phyloP scores from a whole-genome alignment of 2,888 invertebrate species.

The Synanthedon tipuliformis region DNA sequence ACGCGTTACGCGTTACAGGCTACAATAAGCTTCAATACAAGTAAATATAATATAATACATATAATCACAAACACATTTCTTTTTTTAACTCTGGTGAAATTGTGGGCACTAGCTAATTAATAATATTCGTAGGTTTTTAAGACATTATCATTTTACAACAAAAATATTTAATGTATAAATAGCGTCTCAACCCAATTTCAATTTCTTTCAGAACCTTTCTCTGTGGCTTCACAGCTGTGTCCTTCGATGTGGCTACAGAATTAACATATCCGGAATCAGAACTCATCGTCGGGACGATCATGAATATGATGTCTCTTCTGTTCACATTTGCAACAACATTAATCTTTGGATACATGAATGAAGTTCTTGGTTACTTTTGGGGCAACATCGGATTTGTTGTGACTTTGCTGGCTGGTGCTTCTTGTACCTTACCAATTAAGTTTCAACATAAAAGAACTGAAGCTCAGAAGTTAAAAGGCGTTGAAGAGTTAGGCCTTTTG shows the following conservation, averaged over 20 bases:
- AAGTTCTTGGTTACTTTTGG: conserved; percentile 27
- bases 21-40: too few relatives aligned
- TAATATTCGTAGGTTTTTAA: too few relatives aligned
- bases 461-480: conserved; percentile 7
- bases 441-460: conserved; percentile 9
- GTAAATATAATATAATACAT: too few relatives aligned
- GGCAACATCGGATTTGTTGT: conserved; percentile 29
- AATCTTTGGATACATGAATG: conserved; percentile 25
- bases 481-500: background rate
- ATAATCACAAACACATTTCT: too few relatives aligned
- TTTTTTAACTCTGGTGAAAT: too few relatives aligned
- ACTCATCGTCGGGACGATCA: conserved; percentile 75
- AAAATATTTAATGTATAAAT: background rate
- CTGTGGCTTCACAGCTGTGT: conserved; percentile 79
- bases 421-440: conserved; percentile 9
- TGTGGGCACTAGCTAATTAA: too few relatives aligned
- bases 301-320: conserved; percentile 28
- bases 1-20: too few relatives aligned
- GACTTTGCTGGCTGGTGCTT: conserved; percentile 22
- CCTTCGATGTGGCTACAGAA: conserved; percentile 81
- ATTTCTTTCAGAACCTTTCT: conserved; percentile 73
- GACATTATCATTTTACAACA: too few relatives aligned
- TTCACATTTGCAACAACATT: conserved; percentile 26
- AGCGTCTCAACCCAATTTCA: background rate
- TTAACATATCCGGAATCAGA: conserved; percentile 80